These are phyloP conservation scores for Cosmorhoe ocellata DNA, from an alignment of 2,888 invertebrate species.

Conservation along the genomic window DNA sequence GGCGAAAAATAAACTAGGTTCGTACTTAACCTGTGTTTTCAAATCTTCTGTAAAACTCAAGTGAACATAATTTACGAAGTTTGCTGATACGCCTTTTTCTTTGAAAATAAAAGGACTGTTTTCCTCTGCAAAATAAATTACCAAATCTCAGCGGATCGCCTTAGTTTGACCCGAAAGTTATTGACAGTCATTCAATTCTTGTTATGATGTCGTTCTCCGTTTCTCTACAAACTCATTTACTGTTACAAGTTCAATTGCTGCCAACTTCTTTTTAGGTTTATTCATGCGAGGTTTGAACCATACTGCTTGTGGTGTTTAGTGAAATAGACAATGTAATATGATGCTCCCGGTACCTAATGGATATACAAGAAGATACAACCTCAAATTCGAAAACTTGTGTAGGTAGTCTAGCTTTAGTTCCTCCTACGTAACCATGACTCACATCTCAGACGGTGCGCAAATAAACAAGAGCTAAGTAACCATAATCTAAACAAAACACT, in stretches of 20 bases:
- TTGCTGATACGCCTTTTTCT: conserved; percentile 19
- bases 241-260: conserved; percentile 9
- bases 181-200: conserved; percentile 31
- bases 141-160: conserved; percentile 31
- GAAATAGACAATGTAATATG: conserved; percentile 6
- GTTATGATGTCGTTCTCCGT: conserved; percentile 27
- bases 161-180: conserved; percentile 32
- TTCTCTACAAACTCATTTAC: conserved; percentile 22
- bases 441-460: conserved; percentile 62
- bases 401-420: conserved; percentile 37
- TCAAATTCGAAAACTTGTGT: conserved; percentile 19
- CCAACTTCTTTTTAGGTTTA: conserved; percentile 7
- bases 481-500: conserved; percentile 30
- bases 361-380: too few relatives aligned
- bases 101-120: conserved; percentile 24
- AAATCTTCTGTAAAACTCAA: conserved; percentile 21
- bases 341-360: too few relatives aligned
- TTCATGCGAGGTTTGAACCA: conserved; percentile 2
- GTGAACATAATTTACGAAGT: conserved; percentile 26
- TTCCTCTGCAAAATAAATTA: conserved; percentile 18
- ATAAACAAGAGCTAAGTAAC: conserved; percentile 48
- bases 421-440: conserved; percentile 66
- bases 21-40: conserved; percentile 2
- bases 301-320: conserved; percentile 1
- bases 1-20: conserved; percentile 12